phyloP scores from a whole-genome alignment of 1,140 invertebrate species.

The Neuroterus valhalla region DNA sequence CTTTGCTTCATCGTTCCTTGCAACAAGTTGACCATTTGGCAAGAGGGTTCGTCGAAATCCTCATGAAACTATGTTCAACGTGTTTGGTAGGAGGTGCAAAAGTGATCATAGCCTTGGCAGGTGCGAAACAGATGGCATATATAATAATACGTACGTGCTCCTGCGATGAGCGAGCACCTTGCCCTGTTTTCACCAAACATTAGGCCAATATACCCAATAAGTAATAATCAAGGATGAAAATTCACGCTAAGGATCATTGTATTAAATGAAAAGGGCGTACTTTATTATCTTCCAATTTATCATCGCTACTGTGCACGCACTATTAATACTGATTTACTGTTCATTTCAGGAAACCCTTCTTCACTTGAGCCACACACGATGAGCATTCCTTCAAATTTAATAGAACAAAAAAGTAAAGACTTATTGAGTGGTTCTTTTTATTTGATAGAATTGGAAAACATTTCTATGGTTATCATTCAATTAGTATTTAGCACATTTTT shows the following conservation, averaged over 20 bases:
- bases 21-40: constrained; percentile 14
- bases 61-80: constrained; percentile 1
- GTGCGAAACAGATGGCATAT: constrained; percentile 71
- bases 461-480: too few relatives aligned
- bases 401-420: neutral
- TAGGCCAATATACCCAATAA: constrained; percentile 12
- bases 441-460: too few relatives aligned
- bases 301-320: neutral
- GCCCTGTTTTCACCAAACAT: constrained; percentile 14
- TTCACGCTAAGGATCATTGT: neutral
- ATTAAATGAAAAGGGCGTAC: constrained; percentile 2
- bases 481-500: too few relatives aligned
- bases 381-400: neutral
- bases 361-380: neutral
- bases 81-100: constrained; percentile 62
- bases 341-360: neutral
- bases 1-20: constrained; percentile 6
- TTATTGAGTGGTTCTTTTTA: too few relatives aligned
- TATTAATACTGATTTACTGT: constrained; percentile 3
- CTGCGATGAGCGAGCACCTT: constrained; percentile 46
- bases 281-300: constrained; percentile 4
- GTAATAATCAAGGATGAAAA: constrained; percentile 22
- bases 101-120: constrained; percentile 66
- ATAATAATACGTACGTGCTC: constrained; percentile 46
- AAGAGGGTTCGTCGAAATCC: constrained; percentile 2